phyloP scores from a whole-genome alignment of 2,888 invertebrate genomes.

The Anthophora plumipes region DNA sequence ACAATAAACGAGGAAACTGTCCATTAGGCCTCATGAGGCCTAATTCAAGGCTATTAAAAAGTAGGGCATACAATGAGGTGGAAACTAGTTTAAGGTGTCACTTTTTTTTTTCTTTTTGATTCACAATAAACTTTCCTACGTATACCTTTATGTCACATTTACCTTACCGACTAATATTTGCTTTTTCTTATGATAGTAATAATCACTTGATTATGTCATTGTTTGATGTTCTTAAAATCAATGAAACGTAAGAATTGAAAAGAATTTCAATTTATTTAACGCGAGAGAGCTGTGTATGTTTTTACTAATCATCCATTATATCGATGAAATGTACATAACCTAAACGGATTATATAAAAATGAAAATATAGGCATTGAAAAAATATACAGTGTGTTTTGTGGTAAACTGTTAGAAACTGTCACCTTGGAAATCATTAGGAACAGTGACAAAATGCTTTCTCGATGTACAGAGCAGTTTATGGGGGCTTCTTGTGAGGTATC shows the following conservation, averaged over 20 bases:
- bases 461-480: not conserved
- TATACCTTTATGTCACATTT: not conserved
- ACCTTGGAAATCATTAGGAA: not conserved
- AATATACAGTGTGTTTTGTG: not conserved
- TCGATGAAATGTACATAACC: not conserved
- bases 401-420: not conserved
- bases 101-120: not conserved
- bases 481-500: not conserved
- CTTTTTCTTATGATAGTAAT: too few relatives aligned
- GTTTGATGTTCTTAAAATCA: not conserved
- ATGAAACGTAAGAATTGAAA: not conserved
- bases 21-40: conserved; percentile 65
- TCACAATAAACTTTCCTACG: not conserved
- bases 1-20: conserved; percentile 66
- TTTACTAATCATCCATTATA: not conserved
- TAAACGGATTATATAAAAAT: not conserved
- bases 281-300: not conserved
- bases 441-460: not conserved
- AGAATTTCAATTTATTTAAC: not conserved
- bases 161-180: not conserved
- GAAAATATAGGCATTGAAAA: not conserved
- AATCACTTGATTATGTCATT: not conserved
- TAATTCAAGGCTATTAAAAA: conserved; percentile 69
- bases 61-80: conserved; percentile 49
- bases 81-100: conserved; percentile 52